Conservation (phyloP, 1,140 invertebrate genomes). For the Musca domestica region DNA sequence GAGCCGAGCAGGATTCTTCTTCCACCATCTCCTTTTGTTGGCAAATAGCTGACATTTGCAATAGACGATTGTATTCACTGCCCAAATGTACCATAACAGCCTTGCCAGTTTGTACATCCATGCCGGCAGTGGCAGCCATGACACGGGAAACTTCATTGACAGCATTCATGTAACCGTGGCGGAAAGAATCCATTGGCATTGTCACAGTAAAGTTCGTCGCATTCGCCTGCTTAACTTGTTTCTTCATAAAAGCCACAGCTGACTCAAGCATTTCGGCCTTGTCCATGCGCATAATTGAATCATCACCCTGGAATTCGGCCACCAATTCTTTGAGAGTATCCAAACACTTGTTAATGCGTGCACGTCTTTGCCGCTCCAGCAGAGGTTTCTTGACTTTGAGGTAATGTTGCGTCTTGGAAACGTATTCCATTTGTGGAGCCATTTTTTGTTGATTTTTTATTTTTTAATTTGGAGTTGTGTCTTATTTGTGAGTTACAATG, state of each 20-base stretch:
- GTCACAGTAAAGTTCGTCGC: constrained; percentile 54
- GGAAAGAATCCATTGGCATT: constrained; percentile 67
- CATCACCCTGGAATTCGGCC: constrained; percentile 85
- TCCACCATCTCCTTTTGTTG: constrained; percentile 27
- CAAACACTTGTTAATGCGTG: constrained; percentile 91
- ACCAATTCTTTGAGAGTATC: constrained; percentile 91
- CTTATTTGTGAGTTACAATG: constrained; percentile 2
- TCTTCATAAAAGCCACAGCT: constrained; percentile 78
- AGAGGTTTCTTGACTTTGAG: constrained; percentile 94
- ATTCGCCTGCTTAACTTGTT: constrained; percentile 33
- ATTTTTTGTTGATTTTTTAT: constrained; percentile 30
- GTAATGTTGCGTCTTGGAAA: constrained; percentile 84
- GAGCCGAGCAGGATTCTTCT: neutral
- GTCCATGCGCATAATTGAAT: constrained; percentile 88
- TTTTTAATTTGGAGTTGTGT: neutral
- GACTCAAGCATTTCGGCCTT: constrained; percentile 96
- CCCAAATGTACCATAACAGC: constrained; percentile 85
- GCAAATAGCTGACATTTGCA: constrained; percentile 24
- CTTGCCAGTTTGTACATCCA: constrained; percentile 80
- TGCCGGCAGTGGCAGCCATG: constrained; percentile 75
- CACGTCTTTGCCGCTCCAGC: constrained; percentile 88
- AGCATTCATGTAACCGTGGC: constrained; percentile 88
- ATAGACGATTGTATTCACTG: constrained; percentile 73
- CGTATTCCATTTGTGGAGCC: constrained; percentile 36
- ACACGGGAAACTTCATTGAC: constrained; percentile 88